Base-by-base conservation (phyloP, 2,888 invertebrate genomes). In the Apomyelois bistriatella region DNA sequence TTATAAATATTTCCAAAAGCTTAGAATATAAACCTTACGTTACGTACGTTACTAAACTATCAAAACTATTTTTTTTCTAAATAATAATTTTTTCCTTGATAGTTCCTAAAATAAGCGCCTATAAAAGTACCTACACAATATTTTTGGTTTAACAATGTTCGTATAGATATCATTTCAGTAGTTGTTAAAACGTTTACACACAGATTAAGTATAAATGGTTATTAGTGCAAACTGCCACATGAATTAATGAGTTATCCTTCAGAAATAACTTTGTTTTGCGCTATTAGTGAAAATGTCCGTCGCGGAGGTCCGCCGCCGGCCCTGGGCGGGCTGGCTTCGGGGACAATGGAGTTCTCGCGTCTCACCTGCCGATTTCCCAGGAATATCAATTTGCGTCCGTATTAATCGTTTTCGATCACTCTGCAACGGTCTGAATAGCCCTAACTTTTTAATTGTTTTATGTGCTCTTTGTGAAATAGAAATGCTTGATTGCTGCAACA, bases 311-410 rank as follows among this genome's bases (percentile, higher is more conserved):
- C 15, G 17, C 35, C 32, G 30, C 6, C 13, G 10, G 32, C 32
- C 32, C 32, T 8, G 32, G 13, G 22, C 48, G 7, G 22, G 28
- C 48, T 7, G 36, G 36, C 38, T 48, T 10, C 37, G 28, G 48
- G 40, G 43, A 67, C 64, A 68, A 66, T 67, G 56, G 62, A 65
- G 60, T 54, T 68, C 65, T 72, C 68, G 54, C 55, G 54, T 66
- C 69, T 69, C 85, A 85, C 74, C 82, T 85, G 84, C 65, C 69
- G 59, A 58, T 60, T 78, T 84, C 85, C 74, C 83, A 85, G 71
- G 72, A 66, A 78, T 82, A 82, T 83, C 79, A 82, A 84, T 84
- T 82, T 79, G 76, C 70, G 60, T 32, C 72, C 66, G 64, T 74
- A 81, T 84, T 78, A 82, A 82, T 82, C 74, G 76, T 72, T 79